These are phyloP conservation scores for Phymatocera aterrima DNA, from an alignment of 2,888 invertebrate genomes.

Conservation along the genomic window DNA sequence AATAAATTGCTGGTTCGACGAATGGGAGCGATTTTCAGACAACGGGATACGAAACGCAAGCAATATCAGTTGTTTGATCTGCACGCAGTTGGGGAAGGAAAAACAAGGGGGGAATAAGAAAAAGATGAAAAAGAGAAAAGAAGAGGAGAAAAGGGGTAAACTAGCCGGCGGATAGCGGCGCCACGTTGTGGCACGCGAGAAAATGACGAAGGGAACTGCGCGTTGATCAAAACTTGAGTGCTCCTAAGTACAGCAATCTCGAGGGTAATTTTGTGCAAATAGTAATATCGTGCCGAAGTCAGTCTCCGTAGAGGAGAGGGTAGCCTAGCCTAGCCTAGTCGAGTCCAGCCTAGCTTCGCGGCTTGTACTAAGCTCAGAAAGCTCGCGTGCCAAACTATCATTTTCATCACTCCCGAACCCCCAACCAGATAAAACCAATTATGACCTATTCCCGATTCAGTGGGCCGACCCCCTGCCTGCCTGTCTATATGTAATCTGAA, in stretches of 20 bases:
- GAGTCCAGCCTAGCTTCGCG: background rate
- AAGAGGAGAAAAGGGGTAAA: slow-evolving; percentile 19
- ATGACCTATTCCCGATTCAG: slow-evolving; percentile 67
- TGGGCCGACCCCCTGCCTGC: slow-evolving; percentile 50
- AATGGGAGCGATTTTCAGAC: slow-evolving; percentile 13
- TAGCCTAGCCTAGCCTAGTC: no score
- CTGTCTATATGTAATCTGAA: background rate
- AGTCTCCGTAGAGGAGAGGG: slow-evolving; percentile 46
- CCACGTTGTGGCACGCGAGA: slow-evolving; percentile 47
- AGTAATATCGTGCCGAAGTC: slow-evolving; percentile 66
- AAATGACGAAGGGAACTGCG: slow-evolving; percentile 38
- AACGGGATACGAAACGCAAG: slow-evolving; percentile 33
- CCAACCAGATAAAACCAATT: slow-evolving; percentile 70
- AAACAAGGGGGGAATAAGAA: background rate
- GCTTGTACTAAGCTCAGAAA: background rate
- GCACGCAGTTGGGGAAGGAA: background rate
- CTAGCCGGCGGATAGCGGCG: slow-evolving; percentile 8
- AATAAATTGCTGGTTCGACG: slow-evolving; percentile 25
- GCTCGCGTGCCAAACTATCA: slow-evolving; percentile 67
- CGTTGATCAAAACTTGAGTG: slow-evolving; percentile 64
- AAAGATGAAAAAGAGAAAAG: no score
- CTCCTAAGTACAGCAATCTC: slow-evolving; percentile 67
- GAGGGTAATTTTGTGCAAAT: slow-evolving; percentile 71
- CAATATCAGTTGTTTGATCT: slow-evolving; percentile 24
- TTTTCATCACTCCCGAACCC: slow-evolving; percentile 64